Conservation (phyloP, 2,888 invertebrate species). For the Mycalesis mineus region DNA sequence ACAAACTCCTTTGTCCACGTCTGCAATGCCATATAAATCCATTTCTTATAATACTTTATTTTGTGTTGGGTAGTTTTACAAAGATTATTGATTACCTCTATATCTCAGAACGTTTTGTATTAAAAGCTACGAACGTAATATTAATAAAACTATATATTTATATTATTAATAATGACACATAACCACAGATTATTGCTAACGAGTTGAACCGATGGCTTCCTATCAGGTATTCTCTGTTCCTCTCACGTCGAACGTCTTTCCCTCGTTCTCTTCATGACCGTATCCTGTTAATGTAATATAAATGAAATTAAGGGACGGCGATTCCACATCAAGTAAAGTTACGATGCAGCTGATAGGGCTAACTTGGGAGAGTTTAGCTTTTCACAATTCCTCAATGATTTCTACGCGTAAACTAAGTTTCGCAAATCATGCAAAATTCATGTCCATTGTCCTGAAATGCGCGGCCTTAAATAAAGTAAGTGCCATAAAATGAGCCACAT, state of each 20-base stretch:
- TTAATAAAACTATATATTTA: conserved; percentile 2
- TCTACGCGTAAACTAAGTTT: too few relatives aligned
- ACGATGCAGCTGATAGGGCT: too few relatives aligned
- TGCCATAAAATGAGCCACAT: too few relatives aligned
- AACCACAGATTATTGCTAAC: conserved; percentile 29
- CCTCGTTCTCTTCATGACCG: conserved; percentile 50
- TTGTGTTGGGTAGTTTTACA: neutral
- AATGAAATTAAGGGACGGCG: too few relatives aligned
- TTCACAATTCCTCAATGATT: too few relatives aligned
- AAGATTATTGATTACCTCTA: neutral
- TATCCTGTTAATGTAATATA: conserved; percentile 38
- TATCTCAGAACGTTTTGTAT: conserved; percentile 5
- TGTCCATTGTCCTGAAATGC: too few relatives aligned
- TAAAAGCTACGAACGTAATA: conserved; percentile 3
- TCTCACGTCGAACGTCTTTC: conserved; percentile 75
- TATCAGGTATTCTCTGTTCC: conserved; percentile 62
- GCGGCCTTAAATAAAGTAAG: too few relatives aligned
- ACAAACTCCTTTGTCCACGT: too few relatives aligned
- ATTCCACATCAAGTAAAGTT: too few relatives aligned
- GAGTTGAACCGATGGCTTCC: conserved; percentile 17
- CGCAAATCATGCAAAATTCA: too few relatives aligned
- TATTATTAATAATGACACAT: conserved; percentile 16
- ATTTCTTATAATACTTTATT: neutral
- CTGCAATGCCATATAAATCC: too few relatives aligned
- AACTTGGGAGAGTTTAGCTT: too few relatives aligned